These are phyloP conservation scores for Brachyhypopomus gauderio DNA, from an alignment of 2,113 vertebrate species.

Conservation along the genomic window DNA sequence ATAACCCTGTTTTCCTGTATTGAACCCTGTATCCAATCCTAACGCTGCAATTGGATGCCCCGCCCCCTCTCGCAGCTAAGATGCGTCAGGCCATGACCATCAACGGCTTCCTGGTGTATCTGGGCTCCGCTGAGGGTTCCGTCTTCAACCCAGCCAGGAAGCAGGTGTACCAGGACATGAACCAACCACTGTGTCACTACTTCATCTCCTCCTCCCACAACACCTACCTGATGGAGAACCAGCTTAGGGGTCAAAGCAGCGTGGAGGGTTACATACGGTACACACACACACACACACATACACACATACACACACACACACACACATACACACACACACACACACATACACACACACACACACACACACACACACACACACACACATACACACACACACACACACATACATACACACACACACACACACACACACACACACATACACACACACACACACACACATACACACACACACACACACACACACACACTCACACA, in stretches of 20 bases:
- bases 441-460: no score
- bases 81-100: constrained; percentile 82
- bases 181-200: constrained; percentile 86
- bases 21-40: constrained; percentile 1
- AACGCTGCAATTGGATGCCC: no score
- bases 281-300: not conserved
- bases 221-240: constrained; percentile 93
- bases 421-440: no score
- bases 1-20: not conserved
- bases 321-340: not conserved
- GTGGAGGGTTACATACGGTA: constrained; percentile 95
- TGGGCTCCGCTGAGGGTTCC: constrained; percentile 86
- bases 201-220: constrained; percentile 96
- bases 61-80: constrained; percentile 73
- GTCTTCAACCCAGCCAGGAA: constrained; percentile 80
- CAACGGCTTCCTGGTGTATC: constrained; percentile 90
- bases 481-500: no score
- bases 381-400: no score
- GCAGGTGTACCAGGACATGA: constrained; percentile 87
- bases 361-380: no score
- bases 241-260: constrained; percentile 91
- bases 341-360: no score
- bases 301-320: not conserved
- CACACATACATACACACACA: no score
- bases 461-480: no score